phyloP scores from a whole-genome alignment of 1,140 invertebrate species.

The Dryas iulia region DNA sequence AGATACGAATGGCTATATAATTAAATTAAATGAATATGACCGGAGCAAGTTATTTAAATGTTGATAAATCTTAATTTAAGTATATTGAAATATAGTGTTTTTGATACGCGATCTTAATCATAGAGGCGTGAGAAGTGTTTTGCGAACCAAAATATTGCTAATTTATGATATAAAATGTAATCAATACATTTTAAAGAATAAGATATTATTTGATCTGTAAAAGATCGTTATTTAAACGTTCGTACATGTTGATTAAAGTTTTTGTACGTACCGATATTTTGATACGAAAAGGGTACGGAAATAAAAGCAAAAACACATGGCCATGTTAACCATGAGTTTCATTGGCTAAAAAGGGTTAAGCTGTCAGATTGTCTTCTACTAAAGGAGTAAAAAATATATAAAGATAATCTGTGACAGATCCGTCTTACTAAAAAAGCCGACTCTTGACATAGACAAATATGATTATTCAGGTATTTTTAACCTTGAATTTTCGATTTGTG shows the following conservation, averaged over 20 bases:
- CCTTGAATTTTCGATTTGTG: slow-evolving; percentile 65
- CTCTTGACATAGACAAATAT: slow-evolving; percentile 74
- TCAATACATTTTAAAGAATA: not conserved
- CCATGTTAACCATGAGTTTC: slow-evolving; percentile 65
- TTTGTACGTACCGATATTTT: not conserved
- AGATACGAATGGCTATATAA: slow-evolving; percentile 36
- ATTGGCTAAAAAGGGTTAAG: slow-evolving; percentile 79
- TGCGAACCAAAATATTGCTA: slow-evolving; percentile 3
- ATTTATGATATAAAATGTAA: slow-evolving; percentile 4
- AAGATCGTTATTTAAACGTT: not conserved
- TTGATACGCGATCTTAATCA: slow-evolving; percentile 3
- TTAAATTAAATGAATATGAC: slow-evolving; percentile 40
- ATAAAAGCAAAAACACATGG: slow-evolving; percentile 47
- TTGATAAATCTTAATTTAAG: slow-evolving; percentile 15
- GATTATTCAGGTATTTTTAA: slow-evolving; percentile 69
- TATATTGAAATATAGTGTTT: slow-evolving; percentile 16
- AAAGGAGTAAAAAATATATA: slow-evolving; percentile 72
- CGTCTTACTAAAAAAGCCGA: slow-evolving; percentile 76
- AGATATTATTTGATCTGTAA: not conserved
- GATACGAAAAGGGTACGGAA: slow-evolving; percentile 43
- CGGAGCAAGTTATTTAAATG: slow-evolving; percentile 25
- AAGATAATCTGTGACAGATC: slow-evolving; percentile 78
- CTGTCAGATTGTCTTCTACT: slow-evolving; percentile 70
- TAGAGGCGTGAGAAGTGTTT: slow-evolving; percentile 4
- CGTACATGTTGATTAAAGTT: not conserved